A percentile compares a stretch with the other conserved stretches of the same genome.
Conservation (phyloP, 2,113 vertebrate species). For the Bolborhynchus lineola region DNA sequence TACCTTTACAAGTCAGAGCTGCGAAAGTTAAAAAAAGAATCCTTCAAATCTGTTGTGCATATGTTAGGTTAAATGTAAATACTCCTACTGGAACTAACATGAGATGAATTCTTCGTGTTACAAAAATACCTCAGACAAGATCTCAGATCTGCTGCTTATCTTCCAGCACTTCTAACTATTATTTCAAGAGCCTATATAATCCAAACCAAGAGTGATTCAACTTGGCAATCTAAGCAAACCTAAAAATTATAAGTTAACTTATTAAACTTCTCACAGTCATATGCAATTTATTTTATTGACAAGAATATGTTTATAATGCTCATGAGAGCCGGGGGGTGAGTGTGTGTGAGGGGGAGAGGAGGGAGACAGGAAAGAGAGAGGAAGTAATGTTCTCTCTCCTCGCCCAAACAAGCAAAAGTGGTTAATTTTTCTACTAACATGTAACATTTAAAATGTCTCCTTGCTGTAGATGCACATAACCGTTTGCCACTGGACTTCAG, state of each 20-base stretch:
- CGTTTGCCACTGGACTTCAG: background rate
- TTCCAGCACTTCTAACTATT: background rate
- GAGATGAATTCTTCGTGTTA: background rate
- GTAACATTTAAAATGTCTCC: background rate
- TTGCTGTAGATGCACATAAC: background rate
- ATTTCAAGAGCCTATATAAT: background rate
- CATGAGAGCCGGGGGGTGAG: background rate
- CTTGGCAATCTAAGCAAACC: background rate
- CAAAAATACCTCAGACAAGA: background rate
- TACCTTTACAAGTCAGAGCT: conserved; percentile 8
- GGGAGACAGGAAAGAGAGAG: background rate
- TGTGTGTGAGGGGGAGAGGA: no score
- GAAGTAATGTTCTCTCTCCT: background rate
- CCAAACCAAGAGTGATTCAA: background rate
- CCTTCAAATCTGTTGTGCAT: background rate
- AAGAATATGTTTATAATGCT: background rate
- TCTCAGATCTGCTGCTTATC: background rate
- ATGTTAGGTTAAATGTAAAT: conserved; percentile 23
- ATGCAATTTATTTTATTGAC: background rate
- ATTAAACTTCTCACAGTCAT: background rate
- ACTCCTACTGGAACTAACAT: background rate
- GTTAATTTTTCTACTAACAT: background rate
- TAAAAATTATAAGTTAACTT: background rate
- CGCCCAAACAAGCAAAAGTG: background rate
- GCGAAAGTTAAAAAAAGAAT: background rate